Percentiles rank a stretch among this genome's conserved stretches.
Evolutionary conservation across 2,113 vertebrate genomes (phyloP).

Genomic region (Morone chrysops): DNA sequence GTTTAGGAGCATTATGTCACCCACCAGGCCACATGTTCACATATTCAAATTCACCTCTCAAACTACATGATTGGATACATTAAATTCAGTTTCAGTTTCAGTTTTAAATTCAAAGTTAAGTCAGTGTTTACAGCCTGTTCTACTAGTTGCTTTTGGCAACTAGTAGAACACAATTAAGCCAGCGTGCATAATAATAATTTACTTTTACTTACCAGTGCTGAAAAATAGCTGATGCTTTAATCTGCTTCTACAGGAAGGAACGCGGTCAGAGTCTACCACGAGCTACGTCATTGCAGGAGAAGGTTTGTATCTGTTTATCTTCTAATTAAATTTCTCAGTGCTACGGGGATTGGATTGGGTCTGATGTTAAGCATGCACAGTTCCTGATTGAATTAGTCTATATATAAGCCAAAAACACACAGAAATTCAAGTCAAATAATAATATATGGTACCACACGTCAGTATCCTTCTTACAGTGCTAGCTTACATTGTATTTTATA

Average conservation of each 20-base stretch:
- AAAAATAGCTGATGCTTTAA: not conserved
- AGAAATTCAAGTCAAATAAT: not conserved
- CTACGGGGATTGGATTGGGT: not conserved
- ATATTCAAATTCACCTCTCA: too few relatives aligned
- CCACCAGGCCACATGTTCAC: too few relatives aligned
- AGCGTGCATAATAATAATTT: not conserved
- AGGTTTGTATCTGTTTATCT: conserved; percentile 62
- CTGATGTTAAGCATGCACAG: not conserved
- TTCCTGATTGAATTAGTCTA: not conserved
- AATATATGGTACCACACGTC: not conserved
- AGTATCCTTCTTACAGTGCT: too few relatives aligned
- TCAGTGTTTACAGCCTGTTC: too few relatives aligned
- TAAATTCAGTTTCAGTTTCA: too few relatives aligned
- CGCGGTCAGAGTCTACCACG: conserved; percentile 66
- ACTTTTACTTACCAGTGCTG: not conserved
- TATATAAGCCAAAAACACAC: not conserved
- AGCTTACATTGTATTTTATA: too few relatives aligned
- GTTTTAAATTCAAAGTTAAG: too few relatives aligned
- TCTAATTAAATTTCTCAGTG: not conserved
- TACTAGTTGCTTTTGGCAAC: too few relatives aligned
- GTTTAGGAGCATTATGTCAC: too few relatives aligned
- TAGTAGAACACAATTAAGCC: accelerated
- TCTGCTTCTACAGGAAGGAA: conserved; percentile 75
- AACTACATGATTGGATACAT: too few relatives aligned
- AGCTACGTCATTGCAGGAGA: conserved; percentile 80